A percentile compares a stretch with the other conserved stretches of the same genome.
Conservation (phyloP, 2,888 invertebrate genomes). For the Nephrotoma flavescens region DNA sequence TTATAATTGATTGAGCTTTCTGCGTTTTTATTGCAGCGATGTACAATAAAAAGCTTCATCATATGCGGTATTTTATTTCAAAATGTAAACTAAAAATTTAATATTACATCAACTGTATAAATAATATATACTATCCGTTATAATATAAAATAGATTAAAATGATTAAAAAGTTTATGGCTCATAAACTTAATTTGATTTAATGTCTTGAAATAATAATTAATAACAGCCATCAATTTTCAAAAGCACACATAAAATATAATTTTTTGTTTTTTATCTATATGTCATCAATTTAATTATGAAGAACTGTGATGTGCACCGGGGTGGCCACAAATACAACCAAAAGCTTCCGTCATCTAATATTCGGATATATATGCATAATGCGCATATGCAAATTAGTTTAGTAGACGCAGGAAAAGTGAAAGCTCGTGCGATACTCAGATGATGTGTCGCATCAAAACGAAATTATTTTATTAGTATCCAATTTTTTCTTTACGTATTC, state of each 20-base stretch:
- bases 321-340: too few relatives aligned
- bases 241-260: not conserved
- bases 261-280: not conserved
- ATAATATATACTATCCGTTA: too few relatives aligned
- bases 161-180: not conserved
- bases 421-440: not conserved
- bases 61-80: not conserved
- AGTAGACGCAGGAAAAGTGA: not conserved
- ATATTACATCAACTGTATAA: not conserved
- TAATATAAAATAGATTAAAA: not conserved
- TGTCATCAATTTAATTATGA: too few relatives aligned
- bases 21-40: not conserved
- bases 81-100: not conserved
- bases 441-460: not conserved
- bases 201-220: not conserved
- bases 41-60: not conserved
- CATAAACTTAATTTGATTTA: not conserved
- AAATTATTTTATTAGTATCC: not conserved
- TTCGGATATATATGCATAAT: too few relatives aligned
- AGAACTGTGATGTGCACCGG: not conserved
- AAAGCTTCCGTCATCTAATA: too few relatives aligned
- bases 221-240: not conserved
- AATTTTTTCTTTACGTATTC: not conserved
- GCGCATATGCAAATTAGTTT: not conserved
- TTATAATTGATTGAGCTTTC: not conserved